Base-by-base conservation (phyloP, 2,113 vertebrate species). In the Cervus canadensis region DNA sequence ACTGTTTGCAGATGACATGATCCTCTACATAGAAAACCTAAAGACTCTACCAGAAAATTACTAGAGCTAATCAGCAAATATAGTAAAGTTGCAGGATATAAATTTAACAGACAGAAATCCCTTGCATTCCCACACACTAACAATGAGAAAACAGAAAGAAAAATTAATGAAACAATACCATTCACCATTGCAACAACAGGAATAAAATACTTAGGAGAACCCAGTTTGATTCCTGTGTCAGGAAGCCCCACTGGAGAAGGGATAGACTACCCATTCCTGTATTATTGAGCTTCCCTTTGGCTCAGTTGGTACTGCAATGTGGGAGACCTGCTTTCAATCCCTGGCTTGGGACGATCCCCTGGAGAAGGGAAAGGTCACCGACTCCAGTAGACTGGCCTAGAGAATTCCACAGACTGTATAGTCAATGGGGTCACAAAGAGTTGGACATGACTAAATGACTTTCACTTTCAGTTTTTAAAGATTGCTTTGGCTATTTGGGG, bases 381-480 rank as follows among this genome's bases (percentile, higher is more conserved):
- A 71, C 17, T 36, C 17, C 17, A 12, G 67, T 36, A 71, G 21
- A 23, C n/a, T 23, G 67, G 19, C 19, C 67, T 36, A 36, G 67
- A 71, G 1, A 71, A 71, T 71, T 36, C n/a, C n/a, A 36, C 5
- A 71, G 67, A 36, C n/a, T 21, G 4, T 71, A 36, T 71, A 71
- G 67, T 36, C n/a, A 36, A 36, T 36, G 9, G n/a, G 19, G 19
- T 36, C n/a, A 71, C n/a, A 71, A 71, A 71, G 67, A 71, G n/a
- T 1, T 71, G n/a, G n/a, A 71, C n/a, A 71, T 0, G 9, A 11
- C 64, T 23, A 36, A 23, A 17, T 0, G 2, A 21, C 17, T 67
- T 67, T n/a, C 16, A 67, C 33, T 67, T 67, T n/a, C 64, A 36
- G 17, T 36, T 36, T 67, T 36, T n/a, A 67, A 36, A 36, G 33